Conservation (phyloP, 2,797 vertebrate genomes). For the Denticeps clupeoides region DNA sequence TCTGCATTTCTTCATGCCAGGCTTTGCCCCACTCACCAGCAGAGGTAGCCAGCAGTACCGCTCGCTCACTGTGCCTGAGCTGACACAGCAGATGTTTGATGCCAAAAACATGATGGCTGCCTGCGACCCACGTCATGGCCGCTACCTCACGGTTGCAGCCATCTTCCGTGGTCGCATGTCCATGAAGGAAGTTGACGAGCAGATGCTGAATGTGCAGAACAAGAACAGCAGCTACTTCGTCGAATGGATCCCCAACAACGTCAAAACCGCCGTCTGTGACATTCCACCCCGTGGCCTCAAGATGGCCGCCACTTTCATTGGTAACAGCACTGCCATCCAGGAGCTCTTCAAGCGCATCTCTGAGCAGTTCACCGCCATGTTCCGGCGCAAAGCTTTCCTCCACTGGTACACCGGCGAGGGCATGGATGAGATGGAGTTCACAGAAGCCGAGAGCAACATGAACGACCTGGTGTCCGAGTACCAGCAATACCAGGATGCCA, state of each 20-base stretch:
- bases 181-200: conserved; percentile 74
- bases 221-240: conserved; percentile 77
- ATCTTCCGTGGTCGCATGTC: conserved; percentile 74
- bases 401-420: conserved; percentile 75
- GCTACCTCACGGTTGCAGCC: conserved; percentile 66
- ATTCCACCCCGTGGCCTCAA: conserved; percentile 70
- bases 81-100: conserved; percentile 73
- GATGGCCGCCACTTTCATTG: conserved; percentile 71
- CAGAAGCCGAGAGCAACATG: conserved; percentile 73
- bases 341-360: conserved; percentile 77
- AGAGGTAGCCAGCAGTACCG: conserved; percentile 72
- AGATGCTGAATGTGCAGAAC: conserved; percentile 73
- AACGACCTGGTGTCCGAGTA: conserved; percentile 73
- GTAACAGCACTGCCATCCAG: conserved; percentile 72
- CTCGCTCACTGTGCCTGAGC: conserved; percentile 64
- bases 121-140: conserved; percentile 67
- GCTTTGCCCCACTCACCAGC: conserved; percentile 69
- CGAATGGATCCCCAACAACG: conserved; percentile 74
- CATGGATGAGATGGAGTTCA: conserved; percentile 77
- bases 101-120: conserved; percentile 77
- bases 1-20: conserved; percentile 74
- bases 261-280: conserved; percentile 69
- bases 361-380: conserved; percentile 83
- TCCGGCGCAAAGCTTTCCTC: conserved; percentile 72
- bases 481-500: conserved; percentile 75